Evolutionary conservation across 2,113 vertebrate species (phyloP).

Genomic region (Zosterops pallidus): DNA sequence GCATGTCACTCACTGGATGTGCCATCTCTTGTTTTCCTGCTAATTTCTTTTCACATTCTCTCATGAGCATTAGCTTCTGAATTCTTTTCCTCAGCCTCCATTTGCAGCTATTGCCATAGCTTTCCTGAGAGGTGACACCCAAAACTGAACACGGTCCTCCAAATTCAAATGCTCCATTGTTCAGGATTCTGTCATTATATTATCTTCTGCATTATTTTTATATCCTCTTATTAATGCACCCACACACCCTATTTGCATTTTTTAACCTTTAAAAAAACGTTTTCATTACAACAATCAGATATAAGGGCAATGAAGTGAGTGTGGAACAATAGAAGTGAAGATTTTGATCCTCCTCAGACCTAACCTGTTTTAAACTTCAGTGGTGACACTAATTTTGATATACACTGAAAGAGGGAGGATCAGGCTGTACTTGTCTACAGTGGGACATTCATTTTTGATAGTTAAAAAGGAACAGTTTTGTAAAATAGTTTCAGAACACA

Average conservation of each 20-base stretch:
- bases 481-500: not conserved
- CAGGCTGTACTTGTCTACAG: not conserved
- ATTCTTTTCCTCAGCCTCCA: not conserved
- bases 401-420: not conserved
- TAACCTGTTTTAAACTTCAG: not conserved
- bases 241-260: slow-evolving; percentile 72
- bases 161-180: slow-evolving; percentile 62
- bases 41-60: not conserved
- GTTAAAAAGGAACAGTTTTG: not conserved
- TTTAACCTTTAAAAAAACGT: slow-evolving; percentile 55
- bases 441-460: not conserved
- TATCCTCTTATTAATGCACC: slow-evolving; percentile 72
- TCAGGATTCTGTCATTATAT: slow-evolving; percentile 59
- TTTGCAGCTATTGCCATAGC: not conserved
- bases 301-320: slow-evolving; percentile 38
- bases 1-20: not conserved
- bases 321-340: slow-evolving; percentile 37
- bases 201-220: slow-evolving; percentile 71
- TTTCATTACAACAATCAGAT: slow-evolving; percentile 51
- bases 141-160: slow-evolving; percentile 1
- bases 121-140: slow-evolving; percentile 11
- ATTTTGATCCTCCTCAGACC: slow-evolving; percentile 11
- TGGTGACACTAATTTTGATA: slow-evolving; percentile 6
- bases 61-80: not conserved
- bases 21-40: not conserved